Base-by-base conservation (phyloP, 2,113 vertebrate genomes). In the Panurus biarmicus region DNA sequence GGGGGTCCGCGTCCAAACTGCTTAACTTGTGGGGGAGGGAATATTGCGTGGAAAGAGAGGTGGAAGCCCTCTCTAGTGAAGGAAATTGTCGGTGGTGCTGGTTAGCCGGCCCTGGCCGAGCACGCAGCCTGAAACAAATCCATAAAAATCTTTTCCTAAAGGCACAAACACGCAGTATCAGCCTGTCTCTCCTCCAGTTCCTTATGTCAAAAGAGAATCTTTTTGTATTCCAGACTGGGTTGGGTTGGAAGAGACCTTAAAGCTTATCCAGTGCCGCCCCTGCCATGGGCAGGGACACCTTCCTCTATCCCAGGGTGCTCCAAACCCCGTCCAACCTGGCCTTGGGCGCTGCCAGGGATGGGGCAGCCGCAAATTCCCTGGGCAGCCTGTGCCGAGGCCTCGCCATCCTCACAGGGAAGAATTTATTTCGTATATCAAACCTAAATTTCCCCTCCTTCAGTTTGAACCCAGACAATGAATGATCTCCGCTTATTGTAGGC, bases 221-320 rank as follows among this genome's bases (percentile, higher is more conserved):
- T 14, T 26, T 8, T 7, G 14, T 2, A 28, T 56, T 26, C 12
- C 64, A 6, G 62, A 11, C 16, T 20, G 31, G 22, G 11, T 62
- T 23, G 62, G 47, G 22, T 10, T 20, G 56, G 35, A 15, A 62
- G 12, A 21, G 56, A 28, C 21, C 21, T 42, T 13, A 48, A 75
- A 35, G 6, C 17, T 2, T 54, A 42, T 33, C 47, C 24, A 6
- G 9, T 40, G 1, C 45, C 45, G 29, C 19, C 5, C 44, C 20
- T 38, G 45, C 11, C 38, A 2, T 10, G 53, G 25, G 6, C 24
- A 42, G 47, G 29, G n/a, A 23, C 54, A 42, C 14, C 14, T 62
- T 1, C 54, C 40, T 2, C 10, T 7, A 0, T 4, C 35, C 48
- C 40, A 56, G 56, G 22, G 0, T 48, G 71, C 7, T 76, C 48